Evolutionary conservation across 2,113 vertebrate species (phyloP), one percentile per base, ranked within the genome.

Genomic region (Pseudorasbora parva): DNA sequence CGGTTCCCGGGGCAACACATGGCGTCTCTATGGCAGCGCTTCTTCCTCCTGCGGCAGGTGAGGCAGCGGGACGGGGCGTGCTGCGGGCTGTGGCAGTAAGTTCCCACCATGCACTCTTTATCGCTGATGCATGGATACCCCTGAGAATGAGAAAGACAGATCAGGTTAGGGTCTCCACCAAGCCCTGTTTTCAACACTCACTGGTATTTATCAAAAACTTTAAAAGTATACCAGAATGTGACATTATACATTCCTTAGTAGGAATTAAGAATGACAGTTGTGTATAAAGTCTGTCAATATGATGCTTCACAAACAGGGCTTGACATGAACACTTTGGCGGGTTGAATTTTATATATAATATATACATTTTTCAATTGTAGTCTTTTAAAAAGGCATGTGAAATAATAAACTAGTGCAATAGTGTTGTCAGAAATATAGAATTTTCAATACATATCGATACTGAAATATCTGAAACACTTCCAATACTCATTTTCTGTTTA

Each of bases 1-100:
- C 95, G 96, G 91, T 96, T 97, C 30, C 97, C 96, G 0, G 96
- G 95, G 89, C 98, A 99, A 84, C 98, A 99, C 98, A 99, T 98
- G 90, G 95, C 93, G 0, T 99, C 97, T 90, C 97, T 92, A 33
- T 97, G 96, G 88, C 98, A 99, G 7, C 97, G 96, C 86, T 95
- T 98, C 95, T 98, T 99, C 92, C 94, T 98, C 84, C 96, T 90
- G 56, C 97, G 93, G 85, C 98, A 99, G 85, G 93, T 87, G 91
- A 96, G 94, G 91, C 98, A 99, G 0, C 95, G 95, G 0, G 97
- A 95, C 0, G 93, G 88, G 7, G 95, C 92, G 5, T 98, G 96
- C 5, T 98, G 97, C 17, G 97, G 97, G 82, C 94, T 97, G 88
- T 99, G 96, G 82, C 98, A 99, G 84, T 98, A 99, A 30, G 95